A percentile compares a stretch with the other conserved stretches of the same genome.
Evolutionary conservation across 92 coral and sea anemone genomes (phyloP).

Genomic region (Umimayanthus chanpuru): DNA sequence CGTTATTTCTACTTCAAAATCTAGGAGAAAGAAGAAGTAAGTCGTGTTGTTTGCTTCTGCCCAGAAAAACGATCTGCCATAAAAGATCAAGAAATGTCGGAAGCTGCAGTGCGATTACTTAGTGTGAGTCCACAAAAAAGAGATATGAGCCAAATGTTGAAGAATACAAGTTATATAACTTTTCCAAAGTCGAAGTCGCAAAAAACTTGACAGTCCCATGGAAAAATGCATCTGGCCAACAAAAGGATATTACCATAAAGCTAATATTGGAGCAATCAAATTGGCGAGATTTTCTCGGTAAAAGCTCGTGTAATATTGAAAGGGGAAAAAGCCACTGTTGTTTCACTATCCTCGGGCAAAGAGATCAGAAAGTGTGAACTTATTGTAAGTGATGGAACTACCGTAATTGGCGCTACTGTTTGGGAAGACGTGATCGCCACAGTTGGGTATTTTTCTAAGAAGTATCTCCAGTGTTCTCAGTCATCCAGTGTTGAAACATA

Average conservation of each 20-base stretch:
- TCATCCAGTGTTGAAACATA: constrained; percentile 19
- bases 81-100: constrained; percentile 42
- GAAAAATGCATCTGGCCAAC: constrained; percentile 46
- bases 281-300: constrained; percentile 53
- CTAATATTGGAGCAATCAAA: constrained; percentile 22
- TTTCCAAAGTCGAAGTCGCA: constrained; percentile 52
- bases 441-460: constrained; percentile 25
- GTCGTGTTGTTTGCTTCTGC: constrained; percentile 47
- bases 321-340: constrained; percentile 44
- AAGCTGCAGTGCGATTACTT: constrained; percentile 42
- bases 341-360: constrained; percentile 48
- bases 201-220: constrained; percentile 58
- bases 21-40: constrained; percentile 43
- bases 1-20: background rate
- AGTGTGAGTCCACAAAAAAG: constrained; percentile 53
- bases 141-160: constrained; percentile 55
- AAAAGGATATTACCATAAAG: background rate
- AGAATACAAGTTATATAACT: constrained; percentile 55
- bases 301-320: constrained; percentile 43
- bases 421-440: constrained; percentile 54
- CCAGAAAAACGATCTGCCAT: constrained; percentile 41
- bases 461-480: constrained; percentile 53
- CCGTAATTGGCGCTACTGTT: constrained; percentile 44
- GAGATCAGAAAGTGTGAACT: constrained; percentile 50
- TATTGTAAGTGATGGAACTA: constrained; percentile 48